Conservation (phyloP, 2,888 invertebrate genomes). For the Nymphalis polychloros region DNA sequence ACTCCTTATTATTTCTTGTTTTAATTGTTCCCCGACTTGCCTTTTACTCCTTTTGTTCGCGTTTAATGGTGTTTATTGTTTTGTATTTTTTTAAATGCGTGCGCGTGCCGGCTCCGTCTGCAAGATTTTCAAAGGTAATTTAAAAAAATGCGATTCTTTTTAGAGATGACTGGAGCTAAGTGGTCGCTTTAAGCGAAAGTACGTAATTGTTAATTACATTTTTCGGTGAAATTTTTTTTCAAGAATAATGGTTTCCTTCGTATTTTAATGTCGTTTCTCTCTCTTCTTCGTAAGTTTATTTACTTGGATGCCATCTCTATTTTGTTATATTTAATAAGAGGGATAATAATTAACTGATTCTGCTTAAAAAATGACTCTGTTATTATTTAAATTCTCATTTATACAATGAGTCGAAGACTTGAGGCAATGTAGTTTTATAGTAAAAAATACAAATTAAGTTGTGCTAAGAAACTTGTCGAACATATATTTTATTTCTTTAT, state of each 20-base stretch:
- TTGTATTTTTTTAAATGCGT: conserved; percentile 66
- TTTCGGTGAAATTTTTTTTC: conserved; percentile 29
- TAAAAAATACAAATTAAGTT: too few relatives aligned
- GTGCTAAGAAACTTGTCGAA: too few relatives aligned
- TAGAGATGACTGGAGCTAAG: conserved; percentile 36
- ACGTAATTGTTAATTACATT: conserved; percentile 36
- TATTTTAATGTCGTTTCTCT: conserved; percentile 19
- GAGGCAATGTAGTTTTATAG: too few relatives aligned
- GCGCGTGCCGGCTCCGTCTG: conserved; percentile 74
- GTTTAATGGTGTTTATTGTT: conserved; percentile 80
- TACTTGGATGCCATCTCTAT: background rate
- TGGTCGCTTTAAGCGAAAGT: conserved; percentile 33
- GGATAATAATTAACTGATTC: too few relatives aligned
- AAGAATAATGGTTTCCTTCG: conserved; percentile 34
- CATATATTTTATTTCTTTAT: too few relatives aligned
- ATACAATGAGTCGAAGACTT: too few relatives aligned
- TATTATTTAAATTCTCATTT: too few relatives aligned
- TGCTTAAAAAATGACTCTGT: too few relatives aligned
- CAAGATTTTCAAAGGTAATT: conserved; percentile 57
- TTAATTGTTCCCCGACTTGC: conserved; percentile 80
- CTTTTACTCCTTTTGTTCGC: conserved; percentile 79
- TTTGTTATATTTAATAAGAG: background rate
- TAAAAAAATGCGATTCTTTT: conserved; percentile 43
- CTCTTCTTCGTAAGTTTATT: conserved; percentile 19
- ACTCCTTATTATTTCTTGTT: conserved; percentile 81